phyloP scores from a whole-genome alignment of 2,797 vertebrate genomes.

The Etheostoma nigrum region DNA sequence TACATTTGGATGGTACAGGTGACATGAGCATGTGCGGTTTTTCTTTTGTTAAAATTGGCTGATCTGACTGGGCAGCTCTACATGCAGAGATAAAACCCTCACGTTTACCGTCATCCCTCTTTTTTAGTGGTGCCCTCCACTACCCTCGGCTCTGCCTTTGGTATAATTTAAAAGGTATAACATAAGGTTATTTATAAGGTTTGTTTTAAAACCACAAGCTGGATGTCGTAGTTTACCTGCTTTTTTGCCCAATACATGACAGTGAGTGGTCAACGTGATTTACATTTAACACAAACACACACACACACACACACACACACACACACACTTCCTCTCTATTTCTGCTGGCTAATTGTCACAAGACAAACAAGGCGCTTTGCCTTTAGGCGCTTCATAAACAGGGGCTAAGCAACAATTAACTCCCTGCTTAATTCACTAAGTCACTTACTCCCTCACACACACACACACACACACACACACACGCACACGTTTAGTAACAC shows the following conservation, averaged over 20 bases:
- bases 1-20: conserved; percentile 1
- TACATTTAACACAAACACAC: conserved; percentile 8
- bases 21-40: background rate
- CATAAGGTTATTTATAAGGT: too few relatives aligned
- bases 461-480: background rate
- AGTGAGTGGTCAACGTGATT: background rate
- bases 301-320: conserved; percentile 35
- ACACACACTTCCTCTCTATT: conserved; percentile 54
- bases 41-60: conserved; percentile 16
- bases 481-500: background rate
- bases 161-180: too few relatives aligned
- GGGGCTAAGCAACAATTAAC: conserved; percentile 88
- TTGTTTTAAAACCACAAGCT: background rate
- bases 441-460: background rate
- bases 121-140: conserved; percentile 12
- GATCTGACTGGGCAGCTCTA: conserved; percentile 19
- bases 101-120: conserved; percentile 37
- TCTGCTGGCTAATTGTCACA: conserved; percentile 86
- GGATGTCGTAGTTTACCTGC: background rate
- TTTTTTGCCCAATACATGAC: background rate
- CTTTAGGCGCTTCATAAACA: conserved; percentile 86
- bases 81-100: conserved; percentile 37
- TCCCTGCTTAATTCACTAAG: conserved; percentile 89
- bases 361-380: conserved; percentile 86
- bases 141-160: conserved; percentile 19